Base-by-base conservation (phyloP, 2,797 vertebrate genomes). In the Rhinella marina region DNA sequence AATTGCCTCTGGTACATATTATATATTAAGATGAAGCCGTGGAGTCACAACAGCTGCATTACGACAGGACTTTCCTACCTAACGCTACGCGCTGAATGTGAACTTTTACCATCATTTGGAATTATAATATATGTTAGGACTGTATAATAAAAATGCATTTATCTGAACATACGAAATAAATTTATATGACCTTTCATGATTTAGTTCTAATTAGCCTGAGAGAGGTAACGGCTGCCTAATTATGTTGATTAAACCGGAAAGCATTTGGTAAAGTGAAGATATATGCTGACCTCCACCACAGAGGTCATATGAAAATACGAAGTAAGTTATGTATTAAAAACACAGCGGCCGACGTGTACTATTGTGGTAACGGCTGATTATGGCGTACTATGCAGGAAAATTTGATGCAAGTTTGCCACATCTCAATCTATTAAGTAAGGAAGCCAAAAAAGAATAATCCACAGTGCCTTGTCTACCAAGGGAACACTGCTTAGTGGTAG, bases 1-100 rank as follows among this genome's bases (percentile, higher is more conserved):
- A 87, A 87, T 87, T 87, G 86, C 68, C 81, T 75, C 66, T 81
- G 27, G 52, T 70, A 82, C 79, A 27, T 32, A 73, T 59, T 61
- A 75, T 62, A 82, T 62, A 79, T 86, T 68, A 72, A 27, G 76
- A 76, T 75, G 59, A 79, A 64, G 41, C 84, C 84, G 27, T 76
- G 48, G 64, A 86, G 84, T 78, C 84, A 86, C 75, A 76, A 27
- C 25, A 41, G 52, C 41, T n/a, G 61, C 48, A 50, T 50, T 82
- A 68, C 25, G 1, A 27, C 23, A 61, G 56, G 27, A 76, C 61
- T 76, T 48, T 56, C 17, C 56, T 12, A 76, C 21, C 29, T 76
- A 73, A 25, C 52, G 72, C 11, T 72, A 75, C 54, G 16, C 64
- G 27, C 19, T n/a, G 57, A 75, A 41, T 62, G 41, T 84, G 68